Base-by-base conservation (phyloP, 37 sponge, comb jelly and placozoan species). In the Beroe ovata region DNA sequence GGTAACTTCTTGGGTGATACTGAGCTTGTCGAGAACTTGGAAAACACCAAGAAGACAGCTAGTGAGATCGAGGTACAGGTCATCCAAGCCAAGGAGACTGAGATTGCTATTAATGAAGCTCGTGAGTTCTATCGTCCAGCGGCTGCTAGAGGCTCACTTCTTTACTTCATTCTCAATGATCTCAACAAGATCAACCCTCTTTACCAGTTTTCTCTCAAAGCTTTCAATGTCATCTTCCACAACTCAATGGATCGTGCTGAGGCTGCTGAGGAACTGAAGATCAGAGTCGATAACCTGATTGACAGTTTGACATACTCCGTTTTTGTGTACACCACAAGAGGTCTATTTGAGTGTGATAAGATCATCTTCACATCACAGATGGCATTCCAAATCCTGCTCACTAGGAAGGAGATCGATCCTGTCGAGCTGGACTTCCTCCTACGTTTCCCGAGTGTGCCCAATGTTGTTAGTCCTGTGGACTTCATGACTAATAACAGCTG, bases 171-270 rank as follows among this genome's bases (percentile, higher is more conserved):
- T 20, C 94, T 97, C 35, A 97, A 95, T 60, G 99, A 97, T 61
- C 93, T 97, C 38, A 90, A 94, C 91, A 97, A 95, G 90, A 97
- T 97, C 63, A 95, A 97, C 64, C 99, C 99, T 32, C 93, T 97
- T 30, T 97, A 97, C 88, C 99, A 97, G 91, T 97, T 97, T 91
- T 97, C 99, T 64, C 92, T 97, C 40, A 97, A 97, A 93, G 96
- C 99, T 3, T 97, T 97, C 91, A 97, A 94, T 66, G 99, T 95
- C 38, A 96, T 97, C 60, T 97, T 97, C 89, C 93, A 95, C 90
- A 95, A 94, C 41, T 96, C 99, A 81, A 95, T 97, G 62, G 94
- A 97, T 26, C 88, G 92, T 59, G 96, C 99, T 59, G 93, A 91
- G 28, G n/a, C 81, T 0, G 72, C 93, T 42, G 90, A 92, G 62